Percentiles rank a stretch among this genome's conserved stretches.
Evolutionary conservation across 2,888 invertebrate species (phyloP).

Genomic region (Pimpla rufipes): DNA sequence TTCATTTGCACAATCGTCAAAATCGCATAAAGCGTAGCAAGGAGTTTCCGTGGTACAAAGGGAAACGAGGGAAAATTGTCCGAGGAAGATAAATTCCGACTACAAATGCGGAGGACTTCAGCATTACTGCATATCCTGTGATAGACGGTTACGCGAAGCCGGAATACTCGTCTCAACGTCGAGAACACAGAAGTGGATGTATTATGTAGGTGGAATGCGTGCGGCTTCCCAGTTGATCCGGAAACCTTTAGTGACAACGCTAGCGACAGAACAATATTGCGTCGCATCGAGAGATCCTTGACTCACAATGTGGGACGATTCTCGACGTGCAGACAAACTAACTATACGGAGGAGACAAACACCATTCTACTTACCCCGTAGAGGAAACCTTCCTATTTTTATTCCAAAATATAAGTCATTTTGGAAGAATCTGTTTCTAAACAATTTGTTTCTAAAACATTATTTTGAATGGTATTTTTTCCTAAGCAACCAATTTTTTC

Average conservation of each 20-base stretch:
- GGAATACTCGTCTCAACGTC: neutral
- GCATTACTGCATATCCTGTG: neutral
- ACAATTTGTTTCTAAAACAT: neutral
- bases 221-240: neutral
- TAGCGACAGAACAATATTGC: neutral
- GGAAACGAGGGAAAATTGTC: too few species aligned
- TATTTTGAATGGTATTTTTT: too few species aligned
- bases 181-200: neutral
- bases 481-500: too few species aligned
- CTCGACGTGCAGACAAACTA: neutral
- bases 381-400: neutral
- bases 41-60: too few species aligned
- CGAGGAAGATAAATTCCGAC: neutral
- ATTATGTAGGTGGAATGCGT: neutral
- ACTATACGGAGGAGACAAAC: neutral
- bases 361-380: neutral
- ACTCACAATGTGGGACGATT: neutral
- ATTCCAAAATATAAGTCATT: neutral
- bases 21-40: too few species aligned
- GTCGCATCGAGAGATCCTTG: neutral
- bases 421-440: too few species aligned
- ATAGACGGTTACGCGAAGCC: neutral
- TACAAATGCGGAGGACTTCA: neutral
- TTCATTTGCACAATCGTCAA: too few species aligned
- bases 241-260: constrained; percentile 10